These are phyloP conservation scores for Rotaria socialis DNA, from an alignment of 2,888 invertebrate species.

Conservation along the genomic window DNA sequence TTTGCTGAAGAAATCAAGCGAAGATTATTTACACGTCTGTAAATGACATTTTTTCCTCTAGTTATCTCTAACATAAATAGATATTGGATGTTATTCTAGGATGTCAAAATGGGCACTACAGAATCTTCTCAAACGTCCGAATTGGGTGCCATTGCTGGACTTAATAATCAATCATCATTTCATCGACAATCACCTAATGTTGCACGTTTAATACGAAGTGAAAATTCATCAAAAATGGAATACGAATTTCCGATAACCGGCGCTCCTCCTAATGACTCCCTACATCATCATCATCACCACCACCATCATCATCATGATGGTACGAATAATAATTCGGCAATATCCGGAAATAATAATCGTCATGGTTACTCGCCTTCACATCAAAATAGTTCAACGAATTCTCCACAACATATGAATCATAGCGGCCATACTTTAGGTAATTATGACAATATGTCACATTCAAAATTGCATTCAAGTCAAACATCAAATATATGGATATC, in stretches of 20 bases:
- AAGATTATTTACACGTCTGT: not conserved
- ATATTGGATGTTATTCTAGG: not conserved
- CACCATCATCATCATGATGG: not conserved
- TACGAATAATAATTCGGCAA: not conserved
- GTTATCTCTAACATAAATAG: not conserved
- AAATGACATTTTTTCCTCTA: not conserved
- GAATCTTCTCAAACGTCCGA: conserved; percentile 35
- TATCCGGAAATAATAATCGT: not conserved
- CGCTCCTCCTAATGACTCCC: not conserved
- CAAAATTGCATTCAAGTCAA: not conserved
- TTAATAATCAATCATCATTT: conserved; percentile 13
- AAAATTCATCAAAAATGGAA: conserved; percentile 24
- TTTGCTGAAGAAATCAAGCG: conserved; percentile 21
- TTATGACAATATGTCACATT: not conserved
- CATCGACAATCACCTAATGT: conserved; percentile 35
- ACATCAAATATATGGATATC: conserved; percentile 1
- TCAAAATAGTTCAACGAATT: not conserved
- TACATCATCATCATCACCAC: not conserved
- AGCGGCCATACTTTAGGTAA: not conserved
- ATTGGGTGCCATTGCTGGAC: conserved; percentile 9
- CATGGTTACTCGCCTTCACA: not conserved
- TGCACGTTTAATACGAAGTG: conserved; percentile 35
- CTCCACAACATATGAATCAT: not conserved
- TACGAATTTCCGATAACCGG: conserved; percentile 22
- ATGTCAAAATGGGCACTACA: conserved; percentile 32